Percentiles rank a stretch among this genome's conserved stretches.
Conservation (phyloP, 2,797 vertebrate species). For the Crax fasciolata region DNA sequence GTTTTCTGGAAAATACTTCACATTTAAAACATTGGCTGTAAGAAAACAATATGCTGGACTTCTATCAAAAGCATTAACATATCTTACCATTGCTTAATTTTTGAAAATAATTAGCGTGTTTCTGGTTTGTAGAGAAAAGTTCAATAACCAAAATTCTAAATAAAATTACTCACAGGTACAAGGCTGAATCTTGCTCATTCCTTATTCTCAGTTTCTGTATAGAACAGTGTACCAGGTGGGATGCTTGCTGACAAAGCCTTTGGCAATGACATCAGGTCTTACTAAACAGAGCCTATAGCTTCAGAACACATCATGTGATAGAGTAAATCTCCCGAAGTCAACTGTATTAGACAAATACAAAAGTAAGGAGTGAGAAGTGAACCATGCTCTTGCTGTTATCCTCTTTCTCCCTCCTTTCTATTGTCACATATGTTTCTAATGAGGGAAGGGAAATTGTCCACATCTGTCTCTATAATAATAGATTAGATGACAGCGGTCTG, state of each 20-base stretch:
- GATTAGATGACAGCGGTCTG: not conserved
- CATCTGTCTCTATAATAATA: not conserved
- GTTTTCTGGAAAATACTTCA: conserved; percentile 10
- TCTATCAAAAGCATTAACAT: not conserved
- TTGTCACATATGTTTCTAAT: not conserved
- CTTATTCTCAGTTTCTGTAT: not conserved
- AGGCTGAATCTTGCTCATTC: not conserved
- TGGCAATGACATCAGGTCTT: not conserved
- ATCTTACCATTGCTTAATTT: not conserved
- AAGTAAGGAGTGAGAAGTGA: not conserved
- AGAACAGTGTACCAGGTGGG: not conserved
- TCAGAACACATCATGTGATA: not conserved
- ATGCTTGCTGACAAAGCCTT: not conserved
- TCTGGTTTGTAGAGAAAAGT: not conserved
- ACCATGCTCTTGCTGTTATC: not conserved
- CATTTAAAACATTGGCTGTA: not conserved
- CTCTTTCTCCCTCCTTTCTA: not conserved
- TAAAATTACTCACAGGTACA: not conserved
- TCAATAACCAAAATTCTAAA: not conserved
- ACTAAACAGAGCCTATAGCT: not conserved
- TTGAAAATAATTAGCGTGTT: not conserved
- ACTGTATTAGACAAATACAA: not conserved
- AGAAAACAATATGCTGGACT: conserved; percentile 3
- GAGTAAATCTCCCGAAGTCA: not conserved
- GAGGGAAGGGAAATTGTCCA: not conserved